Evolutionary conservation across 2,888 invertebrate species (phyloP).

Genomic region (Clunio marinus): DNA sequence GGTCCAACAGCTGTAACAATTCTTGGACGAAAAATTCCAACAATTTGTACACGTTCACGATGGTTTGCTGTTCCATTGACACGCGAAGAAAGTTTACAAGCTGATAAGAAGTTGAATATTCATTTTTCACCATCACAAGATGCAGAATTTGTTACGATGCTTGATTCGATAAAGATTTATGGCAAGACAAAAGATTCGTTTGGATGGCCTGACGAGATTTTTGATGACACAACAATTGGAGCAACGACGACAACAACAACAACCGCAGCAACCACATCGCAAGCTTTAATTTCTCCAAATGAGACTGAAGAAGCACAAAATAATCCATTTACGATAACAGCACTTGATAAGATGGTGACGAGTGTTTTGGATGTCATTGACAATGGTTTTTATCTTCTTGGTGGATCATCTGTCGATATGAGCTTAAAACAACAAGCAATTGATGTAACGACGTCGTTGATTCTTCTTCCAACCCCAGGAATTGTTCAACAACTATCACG

Average conservation of each 20-base stretch:
- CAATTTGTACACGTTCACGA: slow-evolving; percentile 68
- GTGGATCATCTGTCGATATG: slow-evolving; percentile 52
- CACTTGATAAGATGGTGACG: slow-evolving; percentile 58
- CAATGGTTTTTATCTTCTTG: slow-evolving; percentile 61
- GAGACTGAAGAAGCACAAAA: slow-evolving; percentile 46
- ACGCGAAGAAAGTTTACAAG: slow-evolving; percentile 85
- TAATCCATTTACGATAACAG: slow-evolving; percentile 46
- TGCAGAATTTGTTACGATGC: slow-evolving; percentile 82
- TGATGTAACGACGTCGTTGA: slow-evolving; percentile 56
- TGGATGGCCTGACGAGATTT: slow-evolving; percentile 95
- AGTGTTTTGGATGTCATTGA: slow-evolving; percentile 69
- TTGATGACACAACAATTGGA: slow-evolving; percentile 59
- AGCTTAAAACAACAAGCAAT: slow-evolving; percentile 56
- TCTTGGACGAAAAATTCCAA: slow-evolving; percentile 65
- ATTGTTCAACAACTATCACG: slow-evolving; percentile 74
- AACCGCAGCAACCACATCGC: slow-evolving; percentile 48
- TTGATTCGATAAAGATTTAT: slow-evolving; percentile 92
- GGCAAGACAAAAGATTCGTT: slow-evolving; percentile 93
- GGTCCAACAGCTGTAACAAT: slow-evolving; percentile 48
- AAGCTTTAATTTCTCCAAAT: no score
- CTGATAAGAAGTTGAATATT: slow-evolving; percentile 84
- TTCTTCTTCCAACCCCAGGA: slow-evolving; percentile 67
- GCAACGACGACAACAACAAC: slow-evolving; percentile 44
- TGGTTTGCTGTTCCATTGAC: slow-evolving; percentile 97
- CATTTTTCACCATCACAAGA: slow-evolving; percentile 82